Base-by-base conservation (phyloP, 2,888 invertebrate genomes). In the Cetonia aurata region DNA sequence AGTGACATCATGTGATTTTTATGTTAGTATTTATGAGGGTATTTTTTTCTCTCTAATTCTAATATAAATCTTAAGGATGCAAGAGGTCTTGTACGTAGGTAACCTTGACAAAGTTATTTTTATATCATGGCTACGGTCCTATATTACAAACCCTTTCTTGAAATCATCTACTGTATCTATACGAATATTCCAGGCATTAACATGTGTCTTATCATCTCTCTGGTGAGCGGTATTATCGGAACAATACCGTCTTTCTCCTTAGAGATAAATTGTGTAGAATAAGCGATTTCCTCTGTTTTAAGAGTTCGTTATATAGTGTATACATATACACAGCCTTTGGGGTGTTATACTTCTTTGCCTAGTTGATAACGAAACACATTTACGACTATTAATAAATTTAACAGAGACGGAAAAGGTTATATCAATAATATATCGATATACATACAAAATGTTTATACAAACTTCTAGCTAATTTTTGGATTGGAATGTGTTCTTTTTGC, bases 61-160 rank as follows among this genome's bases (percentile, higher is more conserved):
- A 8, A 37, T 37, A 37, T 6, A 10, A 6, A 37, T 37, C 37
- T 37, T 37, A 10, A 10, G 37, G 8, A 10, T 37, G 37, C 37
- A 4, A 15, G 15, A 50, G 50, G 19, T 19, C 19, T 50, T 9
- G 15, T 1, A 52, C 10, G 25, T 25, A 25, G 3, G 25, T 25
- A 62, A 25, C 62, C 62, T 62, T 62, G 62, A 50, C 8, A 10
- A 37, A 48, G 62, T 48, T 62, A 62, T 62, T 62, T 62, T 62
- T 62, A 62, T 48, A 62, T 60, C 31, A 25, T 41, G 37, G 41
- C 57, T 17, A 37, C 42, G 42, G 17, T 41, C 12, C 17, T 57
- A 42, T 57, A 57, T 42, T 57, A 15, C 8, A 57, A 57, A 57
- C 17, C 37, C 37, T 37, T 37, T 37, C 37, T 37, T 10, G 37